Evolutionary conservation across 2,888 invertebrate genomes (phyloP).

Genomic region (Amblyjoppa fuscipennis): DNA sequence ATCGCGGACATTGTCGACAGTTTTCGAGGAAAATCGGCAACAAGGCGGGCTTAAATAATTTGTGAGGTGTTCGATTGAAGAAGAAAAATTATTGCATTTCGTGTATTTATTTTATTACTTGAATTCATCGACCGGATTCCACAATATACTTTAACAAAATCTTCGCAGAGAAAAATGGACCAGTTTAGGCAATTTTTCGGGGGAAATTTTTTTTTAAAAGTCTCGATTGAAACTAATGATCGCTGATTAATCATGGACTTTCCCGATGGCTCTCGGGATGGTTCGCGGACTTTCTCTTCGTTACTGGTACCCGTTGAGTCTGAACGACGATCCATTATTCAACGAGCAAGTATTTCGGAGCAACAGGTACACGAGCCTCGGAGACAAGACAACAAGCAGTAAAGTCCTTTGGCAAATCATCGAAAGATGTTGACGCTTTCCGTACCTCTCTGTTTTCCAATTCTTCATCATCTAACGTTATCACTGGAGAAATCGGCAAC

Average conservation of each 20-base stretch:
- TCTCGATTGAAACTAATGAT: too few species aligned
- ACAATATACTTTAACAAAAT: too few species aligned
- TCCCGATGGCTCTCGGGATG: neutral
- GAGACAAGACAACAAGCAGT: conserved; percentile 75
- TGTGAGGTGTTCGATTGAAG: neutral
- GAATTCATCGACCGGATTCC: too few species aligned
- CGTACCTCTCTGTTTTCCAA: conserved; percentile 16
- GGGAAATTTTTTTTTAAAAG: too few species aligned
- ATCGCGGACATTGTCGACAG: too few species aligned
- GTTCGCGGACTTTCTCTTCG: neutral
- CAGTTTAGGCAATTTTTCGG: too few species aligned
- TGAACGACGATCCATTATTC: conserved; percentile 78
- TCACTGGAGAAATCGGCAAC: neutral
- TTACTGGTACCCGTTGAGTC: neutral
- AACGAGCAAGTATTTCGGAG: conserved; percentile 81
- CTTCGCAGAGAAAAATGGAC: too few species aligned
- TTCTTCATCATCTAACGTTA: neutral
- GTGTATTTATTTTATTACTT: too few species aligned
- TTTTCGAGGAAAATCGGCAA: neutral
- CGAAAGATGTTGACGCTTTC: neutral
- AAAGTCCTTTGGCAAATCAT: conserved; percentile 69
- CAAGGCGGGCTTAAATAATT: neutral
- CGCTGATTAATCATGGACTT: neutral
- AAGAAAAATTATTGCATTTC: too few species aligned
- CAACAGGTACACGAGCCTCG: conserved; percentile 79